Conservation (phyloP, 2,113 vertebrate genomes). For the Chlorodrepanis virens region DNA sequence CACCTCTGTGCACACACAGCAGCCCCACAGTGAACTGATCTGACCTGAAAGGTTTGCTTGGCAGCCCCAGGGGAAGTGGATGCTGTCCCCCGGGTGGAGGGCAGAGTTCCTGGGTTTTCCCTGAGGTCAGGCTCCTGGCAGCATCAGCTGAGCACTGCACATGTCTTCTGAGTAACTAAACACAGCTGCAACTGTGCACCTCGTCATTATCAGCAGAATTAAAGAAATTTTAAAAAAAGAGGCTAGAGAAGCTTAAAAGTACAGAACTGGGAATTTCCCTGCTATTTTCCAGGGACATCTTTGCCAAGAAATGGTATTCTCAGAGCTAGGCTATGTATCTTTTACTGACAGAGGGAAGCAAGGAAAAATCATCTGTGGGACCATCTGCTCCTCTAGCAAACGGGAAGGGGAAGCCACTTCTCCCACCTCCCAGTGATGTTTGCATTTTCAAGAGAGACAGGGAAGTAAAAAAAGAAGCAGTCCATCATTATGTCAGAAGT, state of each 20-base stretch:
- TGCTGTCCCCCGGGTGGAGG: fast-evolving
- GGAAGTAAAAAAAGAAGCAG: not conserved
- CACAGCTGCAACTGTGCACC: not conserved
- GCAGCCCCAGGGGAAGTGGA: not conserved
- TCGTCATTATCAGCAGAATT: not conserved
- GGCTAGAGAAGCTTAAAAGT: not conserved
- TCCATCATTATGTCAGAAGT: not conserved
- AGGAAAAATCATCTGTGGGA: constrained; percentile 14
- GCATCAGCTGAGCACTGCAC: fast-evolving
- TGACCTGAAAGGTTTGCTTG: not conserved
- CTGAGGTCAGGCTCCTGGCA: not conserved
- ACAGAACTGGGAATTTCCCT: constrained; percentile 20
- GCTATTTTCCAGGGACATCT: not conserved
- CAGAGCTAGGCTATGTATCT: not conserved
- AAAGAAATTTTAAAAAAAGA: not conserved
- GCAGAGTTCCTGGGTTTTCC: not conserved
- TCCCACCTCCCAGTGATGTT: not conserved
- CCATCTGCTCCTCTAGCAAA: constrained; percentile 36
- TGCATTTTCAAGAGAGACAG: not conserved
- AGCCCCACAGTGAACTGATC: not conserved
- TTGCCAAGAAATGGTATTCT: constrained; percentile 41
- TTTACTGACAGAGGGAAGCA: constrained; percentile 37
- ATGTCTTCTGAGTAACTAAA: not conserved
- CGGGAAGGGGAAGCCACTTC: not conserved
- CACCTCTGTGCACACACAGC: fast-evolving